Base-by-base conservation (phyloP, 2,888 invertebrate genomes). In the Bugula neritina region DNA sequence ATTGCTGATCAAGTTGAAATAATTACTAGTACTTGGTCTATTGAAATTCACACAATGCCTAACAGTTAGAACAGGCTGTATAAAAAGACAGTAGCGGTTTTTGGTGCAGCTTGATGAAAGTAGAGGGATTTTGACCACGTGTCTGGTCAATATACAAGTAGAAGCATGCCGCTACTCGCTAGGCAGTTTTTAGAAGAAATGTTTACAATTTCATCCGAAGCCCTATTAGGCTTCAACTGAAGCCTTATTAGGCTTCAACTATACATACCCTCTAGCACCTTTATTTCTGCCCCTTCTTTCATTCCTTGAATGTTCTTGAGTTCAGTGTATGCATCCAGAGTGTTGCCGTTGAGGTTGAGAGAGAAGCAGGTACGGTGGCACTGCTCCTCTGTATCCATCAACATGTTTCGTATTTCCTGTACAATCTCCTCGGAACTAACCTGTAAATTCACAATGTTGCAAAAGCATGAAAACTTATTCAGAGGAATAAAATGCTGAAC, bases 341-440 rank as follows among this genome's bases (percentile, higher is more conserved):
- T 93, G 35, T 76, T 74, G 52, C 94, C 94, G 80, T 98, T 94
- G 69, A 98, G 87, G 85, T 97, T 96, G 71, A 99, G 87, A 0
- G 95, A 95, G 85, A 99, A 99, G 83, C 99, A 99, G 0, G 99
- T 99, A 72, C 98, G 89, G 82, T 98, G 97, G 81, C 98, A 99
- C 0, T 98, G 97, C 82, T 98, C 96, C 85, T 99, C 99, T 34
- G 97, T 89, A 83, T 99, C 99, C 93, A 98, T 96, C 71, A 99
- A 86, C 75, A 98, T 88, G 86, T 99, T 98, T 84, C 98, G 97
- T 74, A 99, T 95, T 87, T 99, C 99, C 86, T 91, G 89, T 0
- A 99, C 97, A 76, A 99, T 87, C 84, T 99, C 84, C 71, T 71
- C 71, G n/a, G 72, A 71, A 43, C 71, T 58, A 10, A 70, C 70